phyloP scores from a whole-genome alignment of 2,797 vertebrate genomes.

The Otolemur crassicaudatus region DNA sequence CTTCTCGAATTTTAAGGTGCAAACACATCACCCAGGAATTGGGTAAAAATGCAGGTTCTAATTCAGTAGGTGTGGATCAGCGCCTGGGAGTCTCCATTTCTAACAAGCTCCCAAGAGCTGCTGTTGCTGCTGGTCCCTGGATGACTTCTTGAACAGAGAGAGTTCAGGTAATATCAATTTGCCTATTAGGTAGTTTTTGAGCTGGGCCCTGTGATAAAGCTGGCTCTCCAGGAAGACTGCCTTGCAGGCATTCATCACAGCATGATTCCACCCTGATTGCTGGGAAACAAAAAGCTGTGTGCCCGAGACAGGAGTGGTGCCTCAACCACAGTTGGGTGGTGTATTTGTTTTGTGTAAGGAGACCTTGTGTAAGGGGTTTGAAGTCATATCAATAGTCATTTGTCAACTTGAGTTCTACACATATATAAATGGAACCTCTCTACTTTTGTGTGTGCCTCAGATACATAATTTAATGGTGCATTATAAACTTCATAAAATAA shows the following conservation, averaged over 20 bases:
- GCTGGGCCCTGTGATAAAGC: background rate
- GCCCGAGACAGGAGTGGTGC: background rate
- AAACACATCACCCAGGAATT: background rate
- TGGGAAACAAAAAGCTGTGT: background rate
- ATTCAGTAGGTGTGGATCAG: background rate
- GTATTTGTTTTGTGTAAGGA: background rate
- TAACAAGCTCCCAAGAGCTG: background rate
- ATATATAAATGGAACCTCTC: background rate
- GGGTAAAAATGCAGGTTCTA: background rate
- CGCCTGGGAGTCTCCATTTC: background rate
- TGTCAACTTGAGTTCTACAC: background rate
- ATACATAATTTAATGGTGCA: background rate
- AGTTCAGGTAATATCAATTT: background rate
- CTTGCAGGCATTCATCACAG: background rate
- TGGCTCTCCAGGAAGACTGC: background rate
- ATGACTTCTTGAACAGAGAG: background rate
- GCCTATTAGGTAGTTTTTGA: background rate
- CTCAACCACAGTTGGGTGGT: background rate
- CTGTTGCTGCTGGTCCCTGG: background rate
- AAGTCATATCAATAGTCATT: background rate
- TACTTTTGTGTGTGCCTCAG: background rate
- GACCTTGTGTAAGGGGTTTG: background rate
- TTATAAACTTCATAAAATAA: background rate
- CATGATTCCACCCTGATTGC: background rate
- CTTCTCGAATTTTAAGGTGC: constrained; percentile 4